Conservation (phyloP, 2,888 invertebrate species). For the Ochropleura leucogaster region DNA sequence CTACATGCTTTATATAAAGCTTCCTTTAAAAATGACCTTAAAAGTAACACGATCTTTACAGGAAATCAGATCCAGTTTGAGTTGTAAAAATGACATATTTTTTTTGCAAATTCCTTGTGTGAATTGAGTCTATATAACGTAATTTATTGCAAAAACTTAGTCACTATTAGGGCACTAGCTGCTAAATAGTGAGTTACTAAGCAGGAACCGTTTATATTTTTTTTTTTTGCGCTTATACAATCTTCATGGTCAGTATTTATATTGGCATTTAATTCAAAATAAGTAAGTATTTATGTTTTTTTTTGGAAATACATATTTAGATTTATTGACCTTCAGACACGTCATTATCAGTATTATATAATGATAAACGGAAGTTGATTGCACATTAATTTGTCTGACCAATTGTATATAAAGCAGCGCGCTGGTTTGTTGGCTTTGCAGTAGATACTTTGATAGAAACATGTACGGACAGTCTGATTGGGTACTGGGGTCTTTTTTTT, state of each 20-base stretch:
- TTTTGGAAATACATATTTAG: constrained; percentile 6
- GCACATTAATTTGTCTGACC: not conserved
- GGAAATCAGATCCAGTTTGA: constrained; percentile 39
- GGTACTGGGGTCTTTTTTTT: not conserved
- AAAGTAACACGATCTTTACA: constrained; percentile 27
- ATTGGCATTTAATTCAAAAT: constrained; percentile 16
- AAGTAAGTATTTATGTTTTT: constrained; percentile 8
- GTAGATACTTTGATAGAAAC: not conserved
- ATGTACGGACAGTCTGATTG: not conserved
- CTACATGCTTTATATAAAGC: constrained; percentile 37
- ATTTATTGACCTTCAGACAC: constrained; percentile 16
- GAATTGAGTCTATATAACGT: not conserved
- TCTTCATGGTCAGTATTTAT: constrained; percentile 25
- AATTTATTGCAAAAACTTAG: not conserved
- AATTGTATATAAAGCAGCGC: constrained; percentile 10
- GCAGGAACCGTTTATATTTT: constrained; percentile 1
- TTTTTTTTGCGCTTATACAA: not conserved
- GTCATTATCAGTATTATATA: constrained; percentile 11
- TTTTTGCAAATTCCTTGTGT: constrained; percentile 14
- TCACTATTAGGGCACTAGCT: not conserved
- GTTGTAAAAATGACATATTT: not conserved
- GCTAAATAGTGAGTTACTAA: not conserved
- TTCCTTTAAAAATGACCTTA: constrained; percentile 44
- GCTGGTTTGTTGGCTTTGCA: constrained; percentile 1
- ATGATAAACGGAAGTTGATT: constrained; percentile 5